A percentile compares a stretch with the other conserved stretches of the same genome.
Evolutionary conservation across 1,140 invertebrate species (phyloP).

Genomic region (Diorhabda elongata): DNA sequence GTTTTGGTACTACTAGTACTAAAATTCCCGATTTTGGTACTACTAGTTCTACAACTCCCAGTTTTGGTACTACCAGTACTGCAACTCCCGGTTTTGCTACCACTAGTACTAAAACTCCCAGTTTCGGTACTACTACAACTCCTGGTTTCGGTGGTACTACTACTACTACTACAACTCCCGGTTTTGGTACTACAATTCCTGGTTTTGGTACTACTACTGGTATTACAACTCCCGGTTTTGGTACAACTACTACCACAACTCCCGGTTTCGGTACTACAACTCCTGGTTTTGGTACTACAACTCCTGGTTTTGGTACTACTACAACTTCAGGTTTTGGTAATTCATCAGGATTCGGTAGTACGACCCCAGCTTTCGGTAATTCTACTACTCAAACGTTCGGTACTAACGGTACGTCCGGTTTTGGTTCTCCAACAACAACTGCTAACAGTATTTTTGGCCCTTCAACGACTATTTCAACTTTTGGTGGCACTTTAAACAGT

Average conservation of each 20-base stretch:
- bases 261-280: background rate
- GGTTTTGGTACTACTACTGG: background rate
- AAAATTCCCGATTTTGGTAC: slow-evolving; percentile 4
- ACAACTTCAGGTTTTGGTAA: slow-evolving; percentile 3
- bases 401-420: background rate
- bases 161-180: background rate
- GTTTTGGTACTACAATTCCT: slow-evolving; percentile 1
- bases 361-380: background rate
- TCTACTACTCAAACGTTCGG: background rate
- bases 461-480: background rate
- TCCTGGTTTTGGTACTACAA: background rate
- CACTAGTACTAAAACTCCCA: background rate
- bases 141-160: background rate
- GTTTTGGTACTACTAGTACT: slow-evolving; percentile 7
- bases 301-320: slow-evolving; percentile 5
- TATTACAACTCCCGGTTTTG: background rate
- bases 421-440: slow-evolving; percentile 5
- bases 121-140: background rate
- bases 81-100: background rate
- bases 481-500: background rate
- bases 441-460: background rate
- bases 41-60: background rate
- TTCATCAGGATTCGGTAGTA: background rate
- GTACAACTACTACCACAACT: slow-evolving; percentile 6
- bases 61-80: slow-evolving; percentile 1